phyloP scores from a whole-genome alignment of 2,797 vertebrate genomes.

The Avahi laniger region DNA sequence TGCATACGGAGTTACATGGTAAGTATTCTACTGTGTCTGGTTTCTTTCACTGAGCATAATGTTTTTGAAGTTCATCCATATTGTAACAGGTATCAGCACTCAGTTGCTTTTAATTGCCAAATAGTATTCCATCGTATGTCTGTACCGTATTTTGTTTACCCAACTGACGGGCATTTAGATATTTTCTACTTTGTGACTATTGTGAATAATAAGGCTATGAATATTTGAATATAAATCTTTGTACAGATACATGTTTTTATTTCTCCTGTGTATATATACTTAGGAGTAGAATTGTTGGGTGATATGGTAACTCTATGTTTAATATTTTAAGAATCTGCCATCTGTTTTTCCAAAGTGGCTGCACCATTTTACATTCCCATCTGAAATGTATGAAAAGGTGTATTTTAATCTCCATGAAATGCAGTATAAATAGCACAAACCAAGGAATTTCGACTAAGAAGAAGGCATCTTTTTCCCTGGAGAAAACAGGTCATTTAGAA shows the following conservation, averaged over 20 bases:
- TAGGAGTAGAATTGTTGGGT: neutral
- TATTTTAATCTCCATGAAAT: conserved; percentile 13
- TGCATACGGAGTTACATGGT: neutral
- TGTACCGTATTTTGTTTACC: neutral
- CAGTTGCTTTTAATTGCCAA: neutral
- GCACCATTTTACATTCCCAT: neutral
- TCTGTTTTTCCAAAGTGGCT: neutral
- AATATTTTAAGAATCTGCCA: neutral
- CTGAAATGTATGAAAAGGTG: neutral
- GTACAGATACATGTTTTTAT: neutral
- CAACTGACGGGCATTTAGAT: neutral
- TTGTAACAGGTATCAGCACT: neutral
- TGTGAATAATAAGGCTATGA: neutral
- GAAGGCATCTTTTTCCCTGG: neutral
- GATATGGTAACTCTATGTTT: neutral
- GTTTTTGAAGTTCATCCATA: neutral
- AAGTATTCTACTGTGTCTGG: neutral
- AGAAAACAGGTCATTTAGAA: neutral
- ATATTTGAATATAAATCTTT: neutral
- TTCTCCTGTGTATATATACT: neutral
- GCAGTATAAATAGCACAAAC: neutral
- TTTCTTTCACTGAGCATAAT: neutral
- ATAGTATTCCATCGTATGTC: neutral
- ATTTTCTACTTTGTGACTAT: neutral
- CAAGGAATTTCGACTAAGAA: neutral